These are phyloP conservation scores for Drosophila atroscutellata DNA, from an alignment of 2,888 invertebrate species.

Conservation along the genomic window DNA sequence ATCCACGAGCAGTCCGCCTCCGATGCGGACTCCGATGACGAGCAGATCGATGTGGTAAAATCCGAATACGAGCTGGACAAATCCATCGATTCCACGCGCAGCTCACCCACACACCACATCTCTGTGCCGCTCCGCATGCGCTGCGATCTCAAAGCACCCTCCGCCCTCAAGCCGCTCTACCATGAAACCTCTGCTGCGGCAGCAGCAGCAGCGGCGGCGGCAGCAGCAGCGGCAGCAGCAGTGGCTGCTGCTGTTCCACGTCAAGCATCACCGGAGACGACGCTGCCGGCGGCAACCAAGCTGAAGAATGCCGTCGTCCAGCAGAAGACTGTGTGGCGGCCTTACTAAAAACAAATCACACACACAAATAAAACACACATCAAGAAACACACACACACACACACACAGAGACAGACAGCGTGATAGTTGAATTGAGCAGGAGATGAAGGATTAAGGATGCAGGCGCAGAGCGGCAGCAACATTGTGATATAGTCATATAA, in stretches of 20 bases:
- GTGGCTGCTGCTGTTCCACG: slow-evolving; percentile 34
- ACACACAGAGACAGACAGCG: slow-evolving; percentile 27
- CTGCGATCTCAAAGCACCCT: slow-evolving; percentile 88
- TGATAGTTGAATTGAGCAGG: slow-evolving; percentile 45
- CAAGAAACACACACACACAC: slow-evolving; percentile 1
- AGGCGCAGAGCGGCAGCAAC: slow-evolving; percentile 72
- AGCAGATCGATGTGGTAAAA: slow-evolving; percentile 91
- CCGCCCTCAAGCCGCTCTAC: slow-evolving; percentile 85
- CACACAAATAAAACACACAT: slow-evolving; percentile 4
- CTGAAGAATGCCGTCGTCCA: slow-evolving; percentile 86
- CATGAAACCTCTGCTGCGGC: slow-evolving; percentile 82
- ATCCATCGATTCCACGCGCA: slow-evolving; percentile 80
- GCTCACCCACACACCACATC: slow-evolving; percentile 86
- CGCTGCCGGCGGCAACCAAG: slow-evolving; percentile 87
- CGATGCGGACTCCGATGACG: slow-evolving; percentile 88
- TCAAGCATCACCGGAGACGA: slow-evolving; percentile 78
- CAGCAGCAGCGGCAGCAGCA: slow-evolving; percentile 3
- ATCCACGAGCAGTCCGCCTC: slow-evolving; percentile 86
- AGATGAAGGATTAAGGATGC: slow-evolving; percentile 28
- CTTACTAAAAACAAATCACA: slow-evolving; percentile 86
- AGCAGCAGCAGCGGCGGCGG: slow-evolving; percentile 71
- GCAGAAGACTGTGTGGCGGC: slow-evolving; percentile 90
- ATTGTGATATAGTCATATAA: slow-evolving; percentile 84
- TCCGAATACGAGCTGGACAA: slow-evolving; percentile 87
- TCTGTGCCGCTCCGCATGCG: slow-evolving; percentile 85